Percentiles rank a stretch among this genome's conserved stretches.
These are phyloP conservation scores for Rattus rattus DNA, from an alignment of 2,113 vertebrate species.

Conservation along the genomic window DNA sequence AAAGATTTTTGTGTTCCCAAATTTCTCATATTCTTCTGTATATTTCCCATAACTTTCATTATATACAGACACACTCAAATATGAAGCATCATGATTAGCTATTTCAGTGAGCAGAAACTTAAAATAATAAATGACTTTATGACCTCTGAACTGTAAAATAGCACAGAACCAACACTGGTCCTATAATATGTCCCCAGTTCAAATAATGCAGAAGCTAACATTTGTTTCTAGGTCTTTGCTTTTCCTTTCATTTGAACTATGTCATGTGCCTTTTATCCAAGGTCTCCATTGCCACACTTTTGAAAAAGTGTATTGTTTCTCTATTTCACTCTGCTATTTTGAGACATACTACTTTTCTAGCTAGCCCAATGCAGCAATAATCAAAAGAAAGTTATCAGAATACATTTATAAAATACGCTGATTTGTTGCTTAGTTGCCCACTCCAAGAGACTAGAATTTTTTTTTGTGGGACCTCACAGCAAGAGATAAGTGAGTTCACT, in stretches of 20 bases:
- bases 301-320: background rate
- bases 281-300: background rate
- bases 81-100: background rate
- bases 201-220: background rate
- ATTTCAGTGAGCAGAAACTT: background rate
- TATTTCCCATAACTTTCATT: slow-evolving; percentile 1
- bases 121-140: slow-evolving; percentile 41
- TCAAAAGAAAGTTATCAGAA: background rate
- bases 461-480: background rate
- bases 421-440: background rate
- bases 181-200: background rate
- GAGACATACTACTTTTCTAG: slow-evolving; percentile 22
- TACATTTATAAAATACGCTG: background rate
- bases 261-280: background rate
- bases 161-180: slow-evolving; percentile 30
- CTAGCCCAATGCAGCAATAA: background rate
- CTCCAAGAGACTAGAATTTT: background rate
- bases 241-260: slow-evolving; percentile 7
- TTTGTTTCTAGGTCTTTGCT: background rate
- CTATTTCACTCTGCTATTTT: slow-evolving; percentile 31
- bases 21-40: background rate
- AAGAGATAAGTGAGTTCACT: background rate
- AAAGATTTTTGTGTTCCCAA: slow-evolving; percentile 3
- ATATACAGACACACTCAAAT: slow-evolving; percentile 4
- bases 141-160: slow-evolving; percentile 20